Base-by-base conservation (phyloP, 92 coral and sea anemone species). In the Metridium senile region DNA sequence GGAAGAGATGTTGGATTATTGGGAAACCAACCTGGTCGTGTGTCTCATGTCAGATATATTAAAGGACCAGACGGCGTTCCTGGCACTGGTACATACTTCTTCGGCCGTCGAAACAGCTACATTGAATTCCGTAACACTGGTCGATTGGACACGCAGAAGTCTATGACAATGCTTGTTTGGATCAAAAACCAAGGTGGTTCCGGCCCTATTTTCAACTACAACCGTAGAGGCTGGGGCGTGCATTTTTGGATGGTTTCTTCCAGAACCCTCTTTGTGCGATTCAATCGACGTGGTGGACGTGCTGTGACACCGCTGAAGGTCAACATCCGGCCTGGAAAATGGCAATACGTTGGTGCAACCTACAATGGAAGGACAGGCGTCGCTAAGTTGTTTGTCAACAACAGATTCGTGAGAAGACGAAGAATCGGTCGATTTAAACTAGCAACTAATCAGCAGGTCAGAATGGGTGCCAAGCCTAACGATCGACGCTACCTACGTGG, bases 141-240 rank as follows among this genome's bases (percentile, higher is more conserved):
- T 54, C 81, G 58, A 31, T 78, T 90, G 33, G 96, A 90, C 66
- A 87, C 96, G 28, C 71, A 84, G 54, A 52, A 72, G 35, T 90
- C 92, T 27, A 84, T 90, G 66, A 87, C 96, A 16, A 70, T 90
- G 45, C 67, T 87, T 25, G 96, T 82, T 2, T 90, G 96, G 96
- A 84, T 90, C 59, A 83, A 84, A 49, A 82, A 84, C 80, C 53
- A 63, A 35, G 96, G 96, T 10, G 69, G 87, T 32, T 71, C 85
- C 4, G 96, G 96, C 9, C 92, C 91, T 56, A 90, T 90, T 70
- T 81, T 90, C 52, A 84, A 71, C 76, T 90, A 90, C 65, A 84
- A 70, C 76, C 86, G 81, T 9, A 73, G 71, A 16, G 92, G 89
- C 11, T 84, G 96, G 87, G 96, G 92, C 26, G 96, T 90, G 27